Conservation (phyloP, 53 echinoderm and acorn worm species). For the Holothuria leucospilota region DNA sequence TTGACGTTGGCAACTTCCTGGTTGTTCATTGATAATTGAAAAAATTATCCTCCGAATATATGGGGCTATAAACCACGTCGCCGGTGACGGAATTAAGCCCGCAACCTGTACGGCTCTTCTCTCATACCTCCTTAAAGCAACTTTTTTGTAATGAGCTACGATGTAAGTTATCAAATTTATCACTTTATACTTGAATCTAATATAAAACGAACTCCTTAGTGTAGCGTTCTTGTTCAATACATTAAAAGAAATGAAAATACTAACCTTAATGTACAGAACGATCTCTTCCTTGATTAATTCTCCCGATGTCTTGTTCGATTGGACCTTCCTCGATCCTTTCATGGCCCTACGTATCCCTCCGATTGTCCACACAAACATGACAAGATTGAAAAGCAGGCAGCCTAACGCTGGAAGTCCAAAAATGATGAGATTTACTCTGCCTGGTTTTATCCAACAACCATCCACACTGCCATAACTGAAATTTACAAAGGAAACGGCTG, state of each 20-base stretch:
- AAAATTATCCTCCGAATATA: no score
- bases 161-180: no score
- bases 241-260: background rate
- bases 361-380: conserved; percentile 7
- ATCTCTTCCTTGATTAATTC: background rate
- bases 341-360: conserved; percentile 1
- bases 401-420: conserved; percentile 1
- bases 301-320: background rate
- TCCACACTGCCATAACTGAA: conserved; percentile 6
- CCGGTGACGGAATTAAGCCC: no score
- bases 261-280: conserved; percentile 5
- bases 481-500: background rate
- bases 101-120: no score
- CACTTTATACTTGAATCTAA: no score
- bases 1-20: no score
- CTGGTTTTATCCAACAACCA: conserved; percentile 26
- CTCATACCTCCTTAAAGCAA: no score
- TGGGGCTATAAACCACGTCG: no score
- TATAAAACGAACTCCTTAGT: no score
- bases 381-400: conserved; percentile 8
- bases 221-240: background rate
- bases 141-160: no score
- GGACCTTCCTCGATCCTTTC: background rate
- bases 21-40: no score
- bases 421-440: background rate